Conservation (phyloP, 2,888 invertebrate species). For the Unio delphinus region DNA sequence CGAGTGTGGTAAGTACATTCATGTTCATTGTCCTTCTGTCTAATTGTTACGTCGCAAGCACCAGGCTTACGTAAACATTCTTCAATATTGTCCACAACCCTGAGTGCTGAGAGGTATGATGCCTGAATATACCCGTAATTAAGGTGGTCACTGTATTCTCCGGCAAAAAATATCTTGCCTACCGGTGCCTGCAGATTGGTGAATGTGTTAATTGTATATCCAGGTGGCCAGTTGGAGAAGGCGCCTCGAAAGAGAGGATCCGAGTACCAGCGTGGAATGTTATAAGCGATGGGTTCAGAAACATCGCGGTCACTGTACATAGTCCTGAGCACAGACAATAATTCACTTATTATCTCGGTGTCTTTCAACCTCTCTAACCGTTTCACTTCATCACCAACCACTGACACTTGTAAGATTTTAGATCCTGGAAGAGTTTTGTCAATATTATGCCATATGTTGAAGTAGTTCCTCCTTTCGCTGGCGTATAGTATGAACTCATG, state of each 20-base stretch:
- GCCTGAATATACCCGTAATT: slow-evolving; percentile 26
- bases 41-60: not conserved
- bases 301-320: slow-evolving; percentile 14
- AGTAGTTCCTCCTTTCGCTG: slow-evolving; percentile 10
- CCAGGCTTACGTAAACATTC: not conserved
- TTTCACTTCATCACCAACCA: slow-evolving; percentile 17
- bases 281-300: slow-evolving; percentile 6
- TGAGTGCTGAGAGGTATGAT: slow-evolving; percentile 10
- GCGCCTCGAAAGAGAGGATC: slow-evolving; percentile 24
- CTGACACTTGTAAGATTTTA: slow-evolving; percentile 22
- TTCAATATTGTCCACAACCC: not conserved
- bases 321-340: slow-evolving; percentile 10
- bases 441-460: slow-evolving; percentile 21
- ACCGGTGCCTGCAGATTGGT: slow-evolving; percentile 15
- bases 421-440: slow-evolving; percentile 20
- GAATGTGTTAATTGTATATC: slow-evolving; percentile 11
- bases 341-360: slow-evolving; percentile 16
- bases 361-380: slow-evolving; percentile 16
- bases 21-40: not conserved
- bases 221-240: slow-evolving; percentile 24
- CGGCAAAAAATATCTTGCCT: slow-evolving; percentile 30
- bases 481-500: slow-evolving; percentile 20
- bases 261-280: slow-evolving; percentile 17
- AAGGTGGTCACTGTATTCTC: slow-evolving; percentile 17
- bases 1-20: too few relatives aligned